Conservation (phyloP, 2,888 invertebrate genomes). For the Stegana nigrithorax region DNA sequence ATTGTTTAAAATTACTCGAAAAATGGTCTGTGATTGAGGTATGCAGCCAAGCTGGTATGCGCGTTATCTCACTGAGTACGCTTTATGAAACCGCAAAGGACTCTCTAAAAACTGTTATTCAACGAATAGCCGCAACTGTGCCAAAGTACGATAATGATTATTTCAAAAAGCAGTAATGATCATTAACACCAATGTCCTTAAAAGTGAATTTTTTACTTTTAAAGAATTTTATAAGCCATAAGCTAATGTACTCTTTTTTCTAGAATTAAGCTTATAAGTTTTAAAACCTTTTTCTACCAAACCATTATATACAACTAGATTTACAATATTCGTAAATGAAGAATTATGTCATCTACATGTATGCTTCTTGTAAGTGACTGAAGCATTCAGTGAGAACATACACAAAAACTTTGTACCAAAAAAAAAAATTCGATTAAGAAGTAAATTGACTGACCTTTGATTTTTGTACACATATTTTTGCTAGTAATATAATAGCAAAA, state of each 20-base stretch:
- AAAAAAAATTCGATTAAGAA: too few relatives aligned
- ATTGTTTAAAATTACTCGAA: conserved; percentile 83
- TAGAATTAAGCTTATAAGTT: conserved; percentile 26
- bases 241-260: conserved; percentile 19
- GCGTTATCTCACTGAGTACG: conserved; percentile 68
- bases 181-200: neutral
- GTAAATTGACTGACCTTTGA: too few relatives aligned
- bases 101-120: conserved; percentile 61
- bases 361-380: too few relatives aligned
- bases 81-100: conserved; percentile 67
- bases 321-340: too few relatives aligned
- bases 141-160: conserved; percentile 51
- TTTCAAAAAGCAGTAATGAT: conserved; percentile 16
- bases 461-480: too few relatives aligned
- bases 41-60: conserved; percentile 66
- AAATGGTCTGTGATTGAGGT: conserved; percentile 84
- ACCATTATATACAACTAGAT: too few relatives aligned
- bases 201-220: neutral
- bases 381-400: too few relatives aligned
- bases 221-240: conserved; percentile 7
- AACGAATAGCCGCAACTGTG: conserved; percentile 62
- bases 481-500: too few relatives aligned
- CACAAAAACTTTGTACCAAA: too few relatives aligned
- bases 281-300: conserved; percentile 31
- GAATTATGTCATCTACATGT: too few relatives aligned